Percentiles rank a stretch among this genome's conserved stretches.
These are phyloP conservation scores for Morone chrysops DNA, from an alignment of 2,113 vertebrate genomes.

Conservation along the genomic window DNA sequence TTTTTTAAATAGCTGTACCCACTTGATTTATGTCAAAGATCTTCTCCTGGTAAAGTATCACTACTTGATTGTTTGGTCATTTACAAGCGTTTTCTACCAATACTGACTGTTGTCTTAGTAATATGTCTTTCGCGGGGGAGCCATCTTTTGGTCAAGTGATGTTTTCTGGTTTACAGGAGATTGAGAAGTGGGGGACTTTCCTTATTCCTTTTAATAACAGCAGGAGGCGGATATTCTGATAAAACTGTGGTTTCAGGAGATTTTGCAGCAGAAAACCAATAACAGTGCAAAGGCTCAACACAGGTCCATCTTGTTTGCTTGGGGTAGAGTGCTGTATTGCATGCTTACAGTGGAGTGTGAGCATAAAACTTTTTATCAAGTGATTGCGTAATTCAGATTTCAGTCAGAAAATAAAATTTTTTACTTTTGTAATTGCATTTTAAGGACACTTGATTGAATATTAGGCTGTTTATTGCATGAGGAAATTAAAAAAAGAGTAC, in stretches of 20 bases:
- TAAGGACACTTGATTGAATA: background rate
- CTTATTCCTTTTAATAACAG: conserved; percentile 15
- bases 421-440: conserved; percentile 12
- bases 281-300: background rate
- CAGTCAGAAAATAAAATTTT: background rate
- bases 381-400: conserved; percentile 18
- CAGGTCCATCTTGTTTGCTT: background rate
- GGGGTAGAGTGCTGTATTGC: background rate
- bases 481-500: background rate
- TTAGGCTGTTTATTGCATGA: background rate
- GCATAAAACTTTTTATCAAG: conserved; percentile 5
- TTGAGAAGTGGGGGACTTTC: background rate
- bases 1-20: background rate
- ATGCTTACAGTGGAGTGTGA: background rate
- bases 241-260: conserved; percentile 20
- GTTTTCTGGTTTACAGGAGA: conserved; percentile 10
- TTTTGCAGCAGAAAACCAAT: background rate
- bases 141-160: background rate
- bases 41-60: background rate
- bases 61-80: background rate
- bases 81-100: background rate
- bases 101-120: background rate
- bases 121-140: background rate
- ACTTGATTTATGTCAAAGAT: background rate
- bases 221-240: conserved; percentile 1